Conservation (phyloP, 1,140 invertebrate species). For the Pseudomyrmex sp. region DNA sequence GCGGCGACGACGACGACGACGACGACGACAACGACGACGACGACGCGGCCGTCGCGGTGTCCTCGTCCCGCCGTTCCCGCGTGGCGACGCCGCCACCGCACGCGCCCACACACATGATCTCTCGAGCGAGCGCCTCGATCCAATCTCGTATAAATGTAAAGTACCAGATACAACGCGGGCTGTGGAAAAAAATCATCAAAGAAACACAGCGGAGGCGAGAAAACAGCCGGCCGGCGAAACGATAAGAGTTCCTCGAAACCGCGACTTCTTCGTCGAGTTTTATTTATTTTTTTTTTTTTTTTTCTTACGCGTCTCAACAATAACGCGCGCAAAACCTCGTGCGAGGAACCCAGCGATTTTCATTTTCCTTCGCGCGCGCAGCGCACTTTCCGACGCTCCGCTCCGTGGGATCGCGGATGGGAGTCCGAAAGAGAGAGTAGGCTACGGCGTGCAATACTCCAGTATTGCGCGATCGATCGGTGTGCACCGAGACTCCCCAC, state of each 20-base stretch:
- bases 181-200: not conserved
- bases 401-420: constrained; percentile 42
- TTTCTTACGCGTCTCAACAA: not conserved
- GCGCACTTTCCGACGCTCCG: constrained; percentile 7
- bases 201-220: not conserved
- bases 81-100: constrained; percentile 40
- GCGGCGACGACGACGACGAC: not conserved
- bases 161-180: not conserved
- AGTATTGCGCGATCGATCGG: constrained; percentile 53
- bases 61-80: constrained; percentile 26
- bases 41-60: constrained; percentile 6
- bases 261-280: not conserved
- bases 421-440: constrained; percentile 52
- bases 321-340: too few species aligned
- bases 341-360: not conserved
- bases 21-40: too few species aligned
- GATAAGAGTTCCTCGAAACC: not conserved
- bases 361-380: not conserved
- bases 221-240: not conserved
- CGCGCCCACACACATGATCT: constrained; percentile 11
- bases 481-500: constrained; percentile 19
- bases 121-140: constrained; percentile 1
- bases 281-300: not conserved
- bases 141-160: not conserved
- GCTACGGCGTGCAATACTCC: constrained; percentile 11